Base-by-base conservation (phyloP, 2,888 invertebrate genomes). In the Meta bourneti region DNA sequence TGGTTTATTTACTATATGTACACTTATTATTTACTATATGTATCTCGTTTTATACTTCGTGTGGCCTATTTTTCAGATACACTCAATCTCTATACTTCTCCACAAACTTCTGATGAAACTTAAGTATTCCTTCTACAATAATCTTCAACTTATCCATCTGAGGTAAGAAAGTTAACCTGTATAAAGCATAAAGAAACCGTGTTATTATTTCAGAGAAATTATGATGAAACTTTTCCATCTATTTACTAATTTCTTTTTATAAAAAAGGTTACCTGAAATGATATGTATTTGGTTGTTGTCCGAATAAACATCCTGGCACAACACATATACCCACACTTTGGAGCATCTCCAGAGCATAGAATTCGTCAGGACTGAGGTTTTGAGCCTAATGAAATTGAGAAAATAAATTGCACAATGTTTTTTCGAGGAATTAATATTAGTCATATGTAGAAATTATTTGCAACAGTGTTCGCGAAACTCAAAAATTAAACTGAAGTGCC, bases 311-410 rank as follows among this genome's bases (percentile, higher is more conserved):
- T 11, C 90, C 93, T 34, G 93, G 90, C 19, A 91, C 54, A 9
- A 93, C 83, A 80, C 91, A 93, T 9, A 93, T 75, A 6, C 88
- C 93, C 54, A 80, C 19, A 19, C 96, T 96, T 95, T 99, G 99
- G 75, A 99, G 96, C 93, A 99, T 95, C 93, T 97, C 96, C 95
- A 97, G 98, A 52, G 98, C 98, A 95, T 99, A 99, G 95, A 98
- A 98, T 0, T 96, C 97, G 95, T 99, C 99, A 0, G 99, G 97
- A 78, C 20, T 86, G 54, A 82, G 87, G 34, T 89, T 83, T 79
- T 77, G 61, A 11, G 6, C 69, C 92, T 89, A 96, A 52, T 34
- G 34, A 96, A n/a, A 19, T 51, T 49, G 9, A 19, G n/a, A 74
- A 77, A 77, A 49, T 49, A 49, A 49, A 61, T 9, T 61, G 61